These are phyloP conservation scores for Hedychridium roseum DNA, from an alignment of 2,888 invertebrate genomes.

Conservation along the genomic window DNA sequence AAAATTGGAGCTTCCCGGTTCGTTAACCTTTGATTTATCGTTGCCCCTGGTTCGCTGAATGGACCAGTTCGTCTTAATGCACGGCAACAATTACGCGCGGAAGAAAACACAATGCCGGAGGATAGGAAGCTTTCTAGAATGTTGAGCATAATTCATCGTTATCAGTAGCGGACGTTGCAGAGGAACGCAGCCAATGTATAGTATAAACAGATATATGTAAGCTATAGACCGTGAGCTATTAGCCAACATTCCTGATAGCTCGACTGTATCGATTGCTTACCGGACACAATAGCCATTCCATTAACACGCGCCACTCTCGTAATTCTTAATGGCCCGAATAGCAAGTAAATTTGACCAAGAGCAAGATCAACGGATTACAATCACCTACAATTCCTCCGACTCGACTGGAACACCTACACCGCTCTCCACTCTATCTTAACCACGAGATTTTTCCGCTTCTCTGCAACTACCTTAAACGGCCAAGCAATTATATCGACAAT, in stretches of 20 bases:
- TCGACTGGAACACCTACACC: background rate
- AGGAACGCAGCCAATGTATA: conserved; percentile 1
- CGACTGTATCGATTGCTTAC: conserved; percentile 34
- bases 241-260: conserved; percentile 33
- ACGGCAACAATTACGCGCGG: too few species aligned
- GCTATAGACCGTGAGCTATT: conserved; percentile 25
- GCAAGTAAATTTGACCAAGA: conserved; percentile 10
- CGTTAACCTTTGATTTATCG: too few species aligned
- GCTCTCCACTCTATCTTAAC: too few species aligned
- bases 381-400: background rate
- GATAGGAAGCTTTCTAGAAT: too few species aligned
- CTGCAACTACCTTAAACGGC: too few species aligned
- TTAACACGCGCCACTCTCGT: conserved; percentile 19
- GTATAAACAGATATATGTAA: conserved; percentile 11
- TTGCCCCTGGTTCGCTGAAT: too few species aligned
- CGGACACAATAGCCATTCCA: conserved; percentile 27
- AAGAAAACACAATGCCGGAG: too few species aligned
- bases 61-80: too few species aligned
- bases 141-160: conserved; percentile 37
- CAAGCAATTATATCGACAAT: background rate
- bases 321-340: conserved; percentile 26
- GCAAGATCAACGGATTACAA: conserved; percentile 16
- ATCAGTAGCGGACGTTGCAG: conserved; percentile 27
- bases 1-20: too few species aligned
- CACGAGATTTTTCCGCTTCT: too few species aligned